phyloP scores from a whole-genome alignment of 1,140 invertebrate species.

The Nomia melanderi region DNA sequence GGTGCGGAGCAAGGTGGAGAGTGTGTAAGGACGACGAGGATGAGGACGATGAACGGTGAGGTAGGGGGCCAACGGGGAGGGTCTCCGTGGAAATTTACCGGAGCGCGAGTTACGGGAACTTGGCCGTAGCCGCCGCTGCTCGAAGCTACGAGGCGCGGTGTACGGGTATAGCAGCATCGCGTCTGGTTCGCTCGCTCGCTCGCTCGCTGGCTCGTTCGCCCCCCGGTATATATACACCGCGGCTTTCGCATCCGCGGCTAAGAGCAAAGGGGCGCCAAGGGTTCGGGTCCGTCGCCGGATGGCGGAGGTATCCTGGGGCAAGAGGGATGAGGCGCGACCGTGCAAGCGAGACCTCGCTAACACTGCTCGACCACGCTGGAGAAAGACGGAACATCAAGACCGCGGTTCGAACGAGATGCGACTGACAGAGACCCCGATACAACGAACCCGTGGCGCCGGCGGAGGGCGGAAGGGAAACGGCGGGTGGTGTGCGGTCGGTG shows the following conservation, averaged over 20 bases:
- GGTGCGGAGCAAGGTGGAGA: conserved; percentile 29
- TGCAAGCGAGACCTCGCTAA: conserved; percentile 40
- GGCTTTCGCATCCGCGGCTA: conserved; percentile 69
- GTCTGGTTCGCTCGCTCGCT: conserved; percentile 12
- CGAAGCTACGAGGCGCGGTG: conserved; percentile 11
- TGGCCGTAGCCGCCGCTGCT: conserved; percentile 61
- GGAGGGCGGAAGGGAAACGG: conserved; percentile 5
- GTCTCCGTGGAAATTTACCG: conserved; percentile 71
- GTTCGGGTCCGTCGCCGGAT: conserved; percentile 70
- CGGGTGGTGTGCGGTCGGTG: conserved; percentile 11
- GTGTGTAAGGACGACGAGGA: conserved; percentile 19
- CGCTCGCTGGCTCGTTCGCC: conserved; percentile 27
- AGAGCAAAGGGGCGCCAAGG: conserved; percentile 70
- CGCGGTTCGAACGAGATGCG: conserved; percentile 38
- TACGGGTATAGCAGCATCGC: conserved; percentile 22
- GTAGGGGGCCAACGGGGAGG: conserved; percentile 48
- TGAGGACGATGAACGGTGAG: background rate
- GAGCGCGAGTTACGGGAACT: conserved; percentile 69
- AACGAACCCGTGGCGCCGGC: background rate
- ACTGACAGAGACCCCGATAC: conserved; percentile 28
- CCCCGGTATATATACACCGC: conserved; percentile 59
- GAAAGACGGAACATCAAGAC: conserved; percentile 63
- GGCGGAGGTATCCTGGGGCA: conserved; percentile 65
- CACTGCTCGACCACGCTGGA: too few species aligned
- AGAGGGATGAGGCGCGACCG: conserved; percentile 58